Percentiles rank a stretch among this genome's conserved stretches.
Evolutionary conservation across 2,797 vertebrate genomes (phyloP).

Genomic region (Holocentrus rufus): DNA sequence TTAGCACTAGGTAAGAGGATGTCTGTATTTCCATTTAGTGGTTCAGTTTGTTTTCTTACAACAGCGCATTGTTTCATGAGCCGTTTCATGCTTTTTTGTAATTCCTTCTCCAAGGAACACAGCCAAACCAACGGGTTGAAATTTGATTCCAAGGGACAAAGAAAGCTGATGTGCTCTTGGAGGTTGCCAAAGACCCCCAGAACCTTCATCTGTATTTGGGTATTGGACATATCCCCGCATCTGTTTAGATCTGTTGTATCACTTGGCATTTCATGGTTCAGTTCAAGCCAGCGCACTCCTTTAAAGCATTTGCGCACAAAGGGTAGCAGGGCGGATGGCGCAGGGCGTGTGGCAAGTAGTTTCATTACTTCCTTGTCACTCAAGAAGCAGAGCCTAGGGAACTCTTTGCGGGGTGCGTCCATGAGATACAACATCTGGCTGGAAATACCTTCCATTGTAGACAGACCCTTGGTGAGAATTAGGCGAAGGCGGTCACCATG

Average conservation of each 20-base stretch:
- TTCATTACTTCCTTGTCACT: conserved; percentile 83
- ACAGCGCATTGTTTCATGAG: conserved; percentile 74
- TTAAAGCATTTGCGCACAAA: conserved; percentile 84
- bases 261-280: conserved; percentile 45
- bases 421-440: conserved; percentile 74
- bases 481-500: conserved; percentile 70
- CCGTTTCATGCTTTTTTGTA: conserved; percentile 74
- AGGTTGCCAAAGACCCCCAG: conserved; percentile 75
- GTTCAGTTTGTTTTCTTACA: conserved; percentile 59
- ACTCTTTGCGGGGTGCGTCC: conserved; percentile 73
- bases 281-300: conserved; percentile 76
- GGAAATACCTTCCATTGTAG: conserved; percentile 82
- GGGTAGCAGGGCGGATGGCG: conserved; percentile 68
- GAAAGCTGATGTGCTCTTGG: conserved; percentile 81
- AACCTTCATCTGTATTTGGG: conserved; percentile 55
- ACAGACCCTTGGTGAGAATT: conserved; percentile 75
- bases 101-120: conserved; percentile 76
- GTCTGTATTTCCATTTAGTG: conserved; percentile 26
- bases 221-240: conserved; percentile 19
- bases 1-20: not conserved
- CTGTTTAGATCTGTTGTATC: conserved; percentile 15
- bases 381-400: conserved; percentile 87
- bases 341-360: conserved; percentile 75
- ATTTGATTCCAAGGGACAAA: conserved; percentile 68
- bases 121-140: conserved; percentile 81